Base-by-base conservation (phyloP, 2,888 invertebrate genomes). In the Masnerella sp. region DNA sequence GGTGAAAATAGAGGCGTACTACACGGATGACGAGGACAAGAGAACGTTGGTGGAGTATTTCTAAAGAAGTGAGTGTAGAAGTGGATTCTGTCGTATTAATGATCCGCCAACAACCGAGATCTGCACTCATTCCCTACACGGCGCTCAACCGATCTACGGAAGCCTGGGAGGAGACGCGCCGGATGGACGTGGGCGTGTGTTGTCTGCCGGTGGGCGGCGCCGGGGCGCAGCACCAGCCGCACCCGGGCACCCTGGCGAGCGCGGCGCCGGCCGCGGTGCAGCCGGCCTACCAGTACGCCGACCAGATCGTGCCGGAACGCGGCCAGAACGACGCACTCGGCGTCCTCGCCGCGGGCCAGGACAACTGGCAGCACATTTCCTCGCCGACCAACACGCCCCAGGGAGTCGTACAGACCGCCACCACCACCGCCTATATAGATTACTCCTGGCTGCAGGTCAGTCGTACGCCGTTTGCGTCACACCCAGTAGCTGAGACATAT, bases 141-240 rank as follows among this genome's bases (percentile, higher is more conserved):
- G n/a, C n/a, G n/a, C n/a, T n/a, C n/a, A n/a, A n/a, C n/a, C n/a
- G n/a, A 76, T 72, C 73, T 36, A 70, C 70, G 61, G 70, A 71
- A 71, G 56, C 62, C 43, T 85, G 85, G 80, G 85, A 85, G 85
- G 86, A 86, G 79, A 83, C 83, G 82, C 83, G 62, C 73, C 85
- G 86, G 83, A 86, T 87, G 86, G 87, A 87, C 83, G 85, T 83
- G 81, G 86, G 86, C 84, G 84, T 87, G 82, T 87, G 87, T 79
- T 87, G 86, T 72, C 78, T 86, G 82, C 84, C 85, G 77, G 83
- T 83, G 77, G 84, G 82, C 82, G 85, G 83, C 83, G 80, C 85
- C 82, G 85, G 84, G 82, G 84, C 82, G 77, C 85, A 85, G 80
- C 85, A 84, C 79, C 84, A 77, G 69, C 74, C 78, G 76, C 81